A percentile compares a stretch with the other conserved stretches of the same genome.
Evolutionary conservation across 2,113 vertebrate genomes (phyloP).

Genomic region (Ardeotis arabs): DNA sequence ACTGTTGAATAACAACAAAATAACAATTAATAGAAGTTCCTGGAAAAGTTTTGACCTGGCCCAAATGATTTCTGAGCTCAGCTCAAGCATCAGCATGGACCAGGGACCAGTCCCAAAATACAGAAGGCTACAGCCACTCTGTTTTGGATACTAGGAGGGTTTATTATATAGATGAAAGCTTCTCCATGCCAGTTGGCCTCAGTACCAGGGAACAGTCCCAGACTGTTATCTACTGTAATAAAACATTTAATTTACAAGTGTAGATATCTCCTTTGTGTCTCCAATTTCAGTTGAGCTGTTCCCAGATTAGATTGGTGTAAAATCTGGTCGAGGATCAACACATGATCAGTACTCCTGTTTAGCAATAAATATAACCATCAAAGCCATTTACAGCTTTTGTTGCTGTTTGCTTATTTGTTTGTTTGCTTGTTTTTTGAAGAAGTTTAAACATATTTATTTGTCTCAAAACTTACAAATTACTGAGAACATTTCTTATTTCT

Average conservation of each 20-base stretch:
- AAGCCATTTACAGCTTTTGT: background rate
- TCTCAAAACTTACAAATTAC: background rate
- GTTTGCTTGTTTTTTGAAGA: background rate
- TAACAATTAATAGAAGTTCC: background rate
- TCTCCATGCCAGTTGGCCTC: background rate
- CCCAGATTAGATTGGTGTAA: background rate
- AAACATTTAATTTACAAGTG: constrained; percentile 31
- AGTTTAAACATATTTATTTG: background rate
- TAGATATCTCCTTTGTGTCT: constrained; percentile 6
- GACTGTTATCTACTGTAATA: constrained; percentile 36
- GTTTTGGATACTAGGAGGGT: background rate
- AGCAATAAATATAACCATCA: background rate
- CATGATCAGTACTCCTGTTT: background rate
- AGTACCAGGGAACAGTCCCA: background rate
- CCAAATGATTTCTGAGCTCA: background rate
- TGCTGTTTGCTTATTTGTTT: background rate
- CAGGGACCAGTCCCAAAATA: background rate
- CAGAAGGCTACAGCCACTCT: background rate
- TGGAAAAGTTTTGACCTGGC: background rate
- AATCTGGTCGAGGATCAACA: background rate
- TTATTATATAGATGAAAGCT: background rate
- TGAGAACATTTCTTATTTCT: background rate
- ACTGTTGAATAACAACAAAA: background rate
- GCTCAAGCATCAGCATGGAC: background rate
- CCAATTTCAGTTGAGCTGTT: background rate